Evolutionary conservation across 2,113 vertebrate genomes (phyloP), one percentile per base, ranked within the genome.

Genomic region (Pollimyrus isidori): DNA sequence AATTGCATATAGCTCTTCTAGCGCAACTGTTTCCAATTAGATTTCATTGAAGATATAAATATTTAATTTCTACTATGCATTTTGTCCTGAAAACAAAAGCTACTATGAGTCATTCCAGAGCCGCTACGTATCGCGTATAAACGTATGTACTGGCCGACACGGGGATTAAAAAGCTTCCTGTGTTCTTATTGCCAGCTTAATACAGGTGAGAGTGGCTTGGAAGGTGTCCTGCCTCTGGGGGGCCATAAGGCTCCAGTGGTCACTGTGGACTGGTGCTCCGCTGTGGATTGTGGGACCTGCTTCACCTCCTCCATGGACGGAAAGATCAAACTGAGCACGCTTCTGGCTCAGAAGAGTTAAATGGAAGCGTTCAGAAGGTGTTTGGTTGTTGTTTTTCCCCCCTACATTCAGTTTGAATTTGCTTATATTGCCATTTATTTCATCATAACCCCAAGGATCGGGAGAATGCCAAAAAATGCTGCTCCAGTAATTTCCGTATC

Each of bases 251-350:
- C 98, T 0, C 98, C 98, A 0, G 98, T 99, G 92, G 98, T 99
- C 92, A 99, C 98, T 0, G 98, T 99, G 39, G 98, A 99, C 15
- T 99, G 98, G 98, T 98, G 97, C 93, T 97, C 97, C 0, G 98
- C 98, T 0, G 95, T 99, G 96, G 98, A 99, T 94, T 99, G 98
- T 0, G 98, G 98, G 42, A 99, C 97, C 69, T 99, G 98, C 91
- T 97, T 99, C 87, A 99, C 98, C 0, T 98, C 98, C 48, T 99
- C 98, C 17, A 99, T 99, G 98, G 98, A 99, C 0, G 98, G 98
- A 85, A 99, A 98, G 95, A 97, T 99, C 92, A 97, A 98, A 94
- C 94, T 99, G 92, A 99, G 97, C 92, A 99, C 98, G 0, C 96
- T 99, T 19, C 95, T 99, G 91, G 97, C 98, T 46, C 98, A 99